These are phyloP conservation scores for Cephus sareptanus DNA, from an alignment of 2,888 invertebrate genomes.

Conservation along the genomic window DNA sequence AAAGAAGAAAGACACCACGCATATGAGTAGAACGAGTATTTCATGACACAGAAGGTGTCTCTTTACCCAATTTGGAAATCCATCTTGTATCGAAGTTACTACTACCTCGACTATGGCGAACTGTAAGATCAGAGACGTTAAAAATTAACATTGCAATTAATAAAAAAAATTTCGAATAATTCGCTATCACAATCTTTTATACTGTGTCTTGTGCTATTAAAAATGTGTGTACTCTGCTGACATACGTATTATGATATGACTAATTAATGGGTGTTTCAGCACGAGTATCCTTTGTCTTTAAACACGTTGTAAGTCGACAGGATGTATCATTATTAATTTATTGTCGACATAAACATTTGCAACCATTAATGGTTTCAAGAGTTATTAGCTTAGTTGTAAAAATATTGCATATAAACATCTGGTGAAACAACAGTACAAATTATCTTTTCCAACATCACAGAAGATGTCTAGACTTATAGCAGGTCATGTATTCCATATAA, in stretches of 20 bases:
- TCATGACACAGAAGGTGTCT: slow-evolving; percentile 87
- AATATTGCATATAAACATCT: not conserved
- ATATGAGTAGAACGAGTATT: slow-evolving; percentile 84
- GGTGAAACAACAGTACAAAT: not conserved
- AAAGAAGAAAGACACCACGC: slow-evolving; percentile 83
- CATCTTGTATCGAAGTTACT: slow-evolving; percentile 93
- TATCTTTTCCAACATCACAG: not conserved
- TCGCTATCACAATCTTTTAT: not conserved
- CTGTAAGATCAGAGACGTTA: slow-evolving; percentile 68
- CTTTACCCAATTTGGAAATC: slow-evolving; percentile 89
- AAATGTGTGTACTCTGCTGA: not conserved
- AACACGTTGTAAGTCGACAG: not conserved
- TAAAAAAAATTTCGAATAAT: slow-evolving; percentile 1
- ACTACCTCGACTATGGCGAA: slow-evolving; percentile 96
- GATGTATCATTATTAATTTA: not conserved
- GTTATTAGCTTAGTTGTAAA: not conserved
- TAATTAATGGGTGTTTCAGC: not conserved
- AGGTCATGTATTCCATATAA: not conserved
- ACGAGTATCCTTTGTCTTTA: not conserved
- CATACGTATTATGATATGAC: not conserved
- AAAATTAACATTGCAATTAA: slow-evolving; percentile 2
- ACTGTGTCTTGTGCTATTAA: not conserved
- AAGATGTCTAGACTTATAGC: not conserved
- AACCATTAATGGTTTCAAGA: not conserved
- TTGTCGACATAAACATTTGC: not conserved